These are phyloP conservation scores for Rhea americana DNA, from an alignment of 2,113 vertebrate genomes.

Conservation along the genomic window DNA sequence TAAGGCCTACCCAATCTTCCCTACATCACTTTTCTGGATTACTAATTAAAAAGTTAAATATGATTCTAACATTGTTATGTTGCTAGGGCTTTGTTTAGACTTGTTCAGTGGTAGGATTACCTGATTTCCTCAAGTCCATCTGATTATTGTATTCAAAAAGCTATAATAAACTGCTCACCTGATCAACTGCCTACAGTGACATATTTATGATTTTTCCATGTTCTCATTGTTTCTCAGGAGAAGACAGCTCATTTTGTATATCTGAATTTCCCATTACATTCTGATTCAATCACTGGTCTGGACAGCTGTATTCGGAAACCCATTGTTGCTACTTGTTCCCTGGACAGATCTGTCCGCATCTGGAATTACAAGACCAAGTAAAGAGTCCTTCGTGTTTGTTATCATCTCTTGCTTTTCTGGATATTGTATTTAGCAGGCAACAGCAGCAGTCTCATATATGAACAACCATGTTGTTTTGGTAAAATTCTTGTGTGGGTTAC, in stretches of 20 bases:
- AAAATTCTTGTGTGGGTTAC: background rate
- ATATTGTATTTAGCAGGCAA: background rate
- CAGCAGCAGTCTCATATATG: background rate
- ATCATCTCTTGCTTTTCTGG: background rate
- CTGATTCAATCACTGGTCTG: constrained; percentile 86
- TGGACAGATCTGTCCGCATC: constrained; percentile 90
- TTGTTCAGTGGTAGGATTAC: background rate
- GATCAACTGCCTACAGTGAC: background rate
- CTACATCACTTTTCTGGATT: background rate
- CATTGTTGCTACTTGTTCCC: constrained; percentile 89
- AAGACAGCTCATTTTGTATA: constrained; percentile 82
- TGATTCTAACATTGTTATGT: background rate
- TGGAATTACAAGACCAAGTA: constrained; percentile 96
- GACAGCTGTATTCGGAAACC: constrained; percentile 89
- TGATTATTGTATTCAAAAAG: background rate
- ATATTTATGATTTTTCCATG: background rate
- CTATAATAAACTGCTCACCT: background rate
- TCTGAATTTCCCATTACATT: constrained; percentile 87
- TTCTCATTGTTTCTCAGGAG: constrained; percentile 74
- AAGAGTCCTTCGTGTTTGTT: constrained; percentile 31
- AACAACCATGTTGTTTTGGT: background rate
- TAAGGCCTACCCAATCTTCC: background rate
- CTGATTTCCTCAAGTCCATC: background rate
- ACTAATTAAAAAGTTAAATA: background rate
- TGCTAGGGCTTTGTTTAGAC: background rate